Conservation (phyloP, 1,140 invertebrate species). For the Danaus plexippus region DNA sequence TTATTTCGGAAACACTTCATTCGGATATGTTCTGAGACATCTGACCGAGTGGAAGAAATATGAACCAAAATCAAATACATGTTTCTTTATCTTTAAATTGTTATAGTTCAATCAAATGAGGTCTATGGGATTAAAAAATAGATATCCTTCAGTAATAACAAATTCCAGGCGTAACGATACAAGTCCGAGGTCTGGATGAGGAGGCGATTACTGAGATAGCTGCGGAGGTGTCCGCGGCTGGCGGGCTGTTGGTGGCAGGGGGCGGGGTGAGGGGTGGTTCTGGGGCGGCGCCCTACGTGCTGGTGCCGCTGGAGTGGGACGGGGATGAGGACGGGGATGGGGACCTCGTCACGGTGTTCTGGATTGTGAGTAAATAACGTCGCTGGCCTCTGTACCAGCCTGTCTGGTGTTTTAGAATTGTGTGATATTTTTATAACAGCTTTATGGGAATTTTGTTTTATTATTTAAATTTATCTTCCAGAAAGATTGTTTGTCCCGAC, state of each 20-base stretch:
- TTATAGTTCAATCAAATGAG: too few species aligned
- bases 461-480: slow-evolving; percentile 23
- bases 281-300: slow-evolving; percentile 32
- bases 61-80: too few species aligned
- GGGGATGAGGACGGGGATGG: slow-evolving; percentile 20
- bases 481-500: slow-evolving; percentile 64
- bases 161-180: slow-evolving; percentile 45
- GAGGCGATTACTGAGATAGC: slow-evolving; percentile 42
- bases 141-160: neutral
- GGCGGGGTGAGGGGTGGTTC: slow-evolving; percentile 18
- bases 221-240: slow-evolving; percentile 43
- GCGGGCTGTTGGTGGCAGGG: slow-evolving; percentile 37
- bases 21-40: too few species aligned
- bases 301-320: slow-evolving; percentile 61
- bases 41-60: too few species aligned
- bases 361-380: slow-evolving; percentile 50
- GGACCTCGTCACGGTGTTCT: slow-evolving; percentile 57
- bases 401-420: too few species aligned
- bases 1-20: too few species aligned
- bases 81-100: too few species aligned
- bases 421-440: too few species aligned
- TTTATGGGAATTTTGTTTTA: too few species aligned
- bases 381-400: neutral
- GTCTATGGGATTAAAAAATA: too few species aligned
- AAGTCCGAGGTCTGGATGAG: slow-evolving; percentile 54